These are phyloP conservation scores for Diploptera punctata DNA, from an alignment of 2,888 invertebrate genomes.

Conservation along the genomic window DNA sequence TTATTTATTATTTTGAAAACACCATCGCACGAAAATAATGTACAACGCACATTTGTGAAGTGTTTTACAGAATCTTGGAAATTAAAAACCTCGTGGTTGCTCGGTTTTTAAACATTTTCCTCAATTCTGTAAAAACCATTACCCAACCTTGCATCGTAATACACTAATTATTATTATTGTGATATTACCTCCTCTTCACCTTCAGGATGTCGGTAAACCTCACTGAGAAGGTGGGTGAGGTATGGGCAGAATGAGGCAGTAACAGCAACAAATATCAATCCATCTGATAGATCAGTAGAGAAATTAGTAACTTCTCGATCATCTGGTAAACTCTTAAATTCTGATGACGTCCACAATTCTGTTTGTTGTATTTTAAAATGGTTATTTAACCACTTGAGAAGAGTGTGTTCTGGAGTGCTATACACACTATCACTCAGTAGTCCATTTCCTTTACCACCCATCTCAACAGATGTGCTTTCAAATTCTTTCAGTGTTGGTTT, in stretches of 20 bases:
- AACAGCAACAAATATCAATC: conserved; percentile 62
- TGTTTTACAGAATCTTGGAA: no score
- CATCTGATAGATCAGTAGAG: conserved; percentile 61
- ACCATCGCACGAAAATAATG: no score
- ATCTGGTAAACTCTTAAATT: not conserved
- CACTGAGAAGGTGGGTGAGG: conserved; percentile 55
- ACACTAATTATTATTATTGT: no score
- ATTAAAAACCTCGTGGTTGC: no score
- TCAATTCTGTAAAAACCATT: no score
- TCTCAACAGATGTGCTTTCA: no score
- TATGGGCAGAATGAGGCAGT: conserved; percentile 67
- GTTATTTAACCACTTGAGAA: not conserved
- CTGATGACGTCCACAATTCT: not conserved
- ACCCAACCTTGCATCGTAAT: no score
- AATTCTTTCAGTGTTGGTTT: no score
- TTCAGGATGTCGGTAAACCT: conserved; percentile 56
- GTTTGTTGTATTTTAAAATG: not conserved
- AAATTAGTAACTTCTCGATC: conserved; percentile 53
- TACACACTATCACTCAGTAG: not conserved
- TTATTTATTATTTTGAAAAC: no score
- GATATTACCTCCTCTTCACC: conserved; percentile 54
- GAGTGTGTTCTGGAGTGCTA: not conserved
- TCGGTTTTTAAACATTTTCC: no score
- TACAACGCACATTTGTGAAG: no score
- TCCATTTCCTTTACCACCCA: no score